Evolutionary conservation across 2,888 invertebrate species (phyloP), one percentile per base, ranked within the genome.

Genomic region (Trimorus sp.): DNA sequence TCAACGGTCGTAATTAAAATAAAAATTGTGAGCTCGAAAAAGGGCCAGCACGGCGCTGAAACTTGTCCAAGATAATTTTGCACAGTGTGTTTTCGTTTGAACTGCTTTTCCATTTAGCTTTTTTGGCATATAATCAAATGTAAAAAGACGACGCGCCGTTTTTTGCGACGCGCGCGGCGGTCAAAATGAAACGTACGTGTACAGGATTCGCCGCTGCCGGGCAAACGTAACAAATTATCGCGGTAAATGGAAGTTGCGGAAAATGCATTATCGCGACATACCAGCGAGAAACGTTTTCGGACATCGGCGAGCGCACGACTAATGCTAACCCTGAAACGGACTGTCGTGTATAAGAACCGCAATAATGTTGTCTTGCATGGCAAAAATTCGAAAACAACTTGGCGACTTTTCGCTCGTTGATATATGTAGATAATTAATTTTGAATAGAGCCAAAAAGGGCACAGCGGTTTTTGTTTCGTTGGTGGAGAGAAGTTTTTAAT

Each of bases 241-340:
- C 16, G 51, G 74, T 59, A 79, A 74, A 74, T 73, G 79, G 74
- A 65, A 69, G 59, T 75, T 48, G 69, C 62, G 76, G 71, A 71
- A 76, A 81, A 76, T 71, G 80, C 80, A 81, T 81, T 81, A 76
- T 75, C 80, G 76, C 62, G 76, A 71, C 71, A 68, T 76, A 40
- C 62, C 71, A 53, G 15, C 48, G 54, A 48, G 37, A 65, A 79
- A 69, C 74, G 65, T 70, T 75, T 75, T 65, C 63, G 48, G 40
- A 56, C 69, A 70, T 79, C 74, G 62, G 69, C 56, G 48, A 69
- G 36, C 42, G 45, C 37, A 26, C 75, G 65, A 70, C 65, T 59
- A 59, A 69, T 69, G 74, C 36, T 74, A 69, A 68, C 73, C 62
- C 60, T 56, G 60, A 68, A 79, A 66, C 73, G n/a, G 40, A n/a